These are phyloP conservation scores for Hydropotes inermis DNA, from an alignment of 2,113 vertebrate genomes.

Conservation along the genomic window DNA sequence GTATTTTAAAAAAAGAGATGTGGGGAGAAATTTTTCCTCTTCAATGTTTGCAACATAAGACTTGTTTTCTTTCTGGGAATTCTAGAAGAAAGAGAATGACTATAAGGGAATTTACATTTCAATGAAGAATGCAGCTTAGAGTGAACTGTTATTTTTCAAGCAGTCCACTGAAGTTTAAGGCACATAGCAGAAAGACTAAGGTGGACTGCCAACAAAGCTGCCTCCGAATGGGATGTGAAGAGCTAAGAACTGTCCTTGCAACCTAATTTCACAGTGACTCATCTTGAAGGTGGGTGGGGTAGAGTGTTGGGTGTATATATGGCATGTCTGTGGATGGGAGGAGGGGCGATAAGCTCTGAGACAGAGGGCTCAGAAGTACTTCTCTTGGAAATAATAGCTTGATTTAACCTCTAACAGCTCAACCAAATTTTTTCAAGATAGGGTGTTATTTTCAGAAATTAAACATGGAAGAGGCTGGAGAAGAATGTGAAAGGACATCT, in stretches of 20 bases:
- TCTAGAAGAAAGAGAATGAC: background rate
- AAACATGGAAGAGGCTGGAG: background rate
- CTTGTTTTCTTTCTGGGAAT: background rate
- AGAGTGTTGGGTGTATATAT: background rate
- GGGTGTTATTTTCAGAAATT: background rate
- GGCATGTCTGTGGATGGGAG: background rate
- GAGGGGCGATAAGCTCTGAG: background rate
- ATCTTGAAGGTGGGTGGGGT: background rate
- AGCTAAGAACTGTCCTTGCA: background rate
- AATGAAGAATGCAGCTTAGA: background rate
- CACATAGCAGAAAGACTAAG: background rate
- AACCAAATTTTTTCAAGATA: background rate
- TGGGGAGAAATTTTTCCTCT: background rate
- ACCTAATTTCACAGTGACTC: background rate
- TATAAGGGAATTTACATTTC: conserved; percentile 39
- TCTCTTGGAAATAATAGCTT: background rate
- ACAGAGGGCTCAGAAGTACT: background rate
- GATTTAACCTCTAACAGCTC: background rate
- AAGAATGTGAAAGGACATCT: background rate
- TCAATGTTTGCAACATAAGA: background rate
- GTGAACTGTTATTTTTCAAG: background rate
- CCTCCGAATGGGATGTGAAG: background rate
- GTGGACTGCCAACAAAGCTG: background rate
- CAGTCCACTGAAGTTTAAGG: background rate
- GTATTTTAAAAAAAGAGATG: background rate